Percentiles rank a stretch among this genome's conserved stretches.
Conservation (phyloP, 1,140 invertebrate genomes). For the Scylla paramamosain region DNA sequence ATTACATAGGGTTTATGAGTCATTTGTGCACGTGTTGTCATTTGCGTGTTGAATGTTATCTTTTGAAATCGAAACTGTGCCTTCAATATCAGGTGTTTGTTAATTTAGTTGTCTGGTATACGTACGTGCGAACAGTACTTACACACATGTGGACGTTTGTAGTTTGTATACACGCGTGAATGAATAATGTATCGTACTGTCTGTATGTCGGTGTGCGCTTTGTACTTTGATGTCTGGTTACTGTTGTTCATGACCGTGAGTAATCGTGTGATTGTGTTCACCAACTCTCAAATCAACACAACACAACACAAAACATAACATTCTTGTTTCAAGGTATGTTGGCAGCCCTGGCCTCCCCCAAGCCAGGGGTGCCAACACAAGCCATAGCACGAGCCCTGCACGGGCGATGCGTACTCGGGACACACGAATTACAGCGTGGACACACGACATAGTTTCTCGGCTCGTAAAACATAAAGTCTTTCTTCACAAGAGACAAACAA, state of each 20-base stretch:
- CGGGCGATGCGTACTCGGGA: background rate
- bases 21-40: too few species aligned
- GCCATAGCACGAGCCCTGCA: background rate
- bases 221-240: background rate
- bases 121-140: background rate
- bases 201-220: background rate
- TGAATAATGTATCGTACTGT: background rate
- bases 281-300: background rate
- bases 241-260: background rate
- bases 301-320: background rate
- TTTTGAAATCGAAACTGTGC: too few species aligned
- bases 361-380: constrained; percentile 50
- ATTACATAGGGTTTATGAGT: too few species aligned
- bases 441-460: background rate
- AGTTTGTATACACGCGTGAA: background rate
- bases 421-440: too few species aligned
- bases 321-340: constrained; percentile 25
- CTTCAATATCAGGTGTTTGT: too few species aligned
- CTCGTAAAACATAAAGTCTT: background rate
- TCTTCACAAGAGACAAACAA: background rate
- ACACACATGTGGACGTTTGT: background rate
- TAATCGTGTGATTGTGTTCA: background rate
- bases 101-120: too few species aligned
- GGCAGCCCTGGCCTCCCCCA: constrained; percentile 50
- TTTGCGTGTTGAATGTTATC: too few species aligned